phyloP scores from a whole-genome alignment of 2,888 invertebrate genomes.

The Chloromyia formosa region DNA sequence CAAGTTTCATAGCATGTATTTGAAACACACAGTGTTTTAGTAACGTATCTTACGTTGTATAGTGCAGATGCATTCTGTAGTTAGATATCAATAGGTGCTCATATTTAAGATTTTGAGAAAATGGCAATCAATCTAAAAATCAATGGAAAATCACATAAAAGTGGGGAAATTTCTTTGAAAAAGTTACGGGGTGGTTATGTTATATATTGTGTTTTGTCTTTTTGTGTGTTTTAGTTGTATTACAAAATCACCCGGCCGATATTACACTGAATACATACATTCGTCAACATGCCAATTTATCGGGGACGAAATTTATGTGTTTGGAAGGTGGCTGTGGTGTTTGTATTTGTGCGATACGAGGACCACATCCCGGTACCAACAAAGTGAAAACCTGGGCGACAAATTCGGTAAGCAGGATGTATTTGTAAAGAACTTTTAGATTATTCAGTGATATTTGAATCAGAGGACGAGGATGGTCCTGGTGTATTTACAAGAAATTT shows the following conservation, averaged over 20 bases:
- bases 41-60: too few species aligned
- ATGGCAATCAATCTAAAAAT: slow-evolving; percentile 57
- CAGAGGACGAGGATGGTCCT: too few species aligned
- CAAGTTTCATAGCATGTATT: too few species aligned
- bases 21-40: too few species aligned
- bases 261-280: slow-evolving; percentile 71
- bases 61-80: too few species aligned
- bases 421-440: too few species aligned
- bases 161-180: slow-evolving; percentile 50
- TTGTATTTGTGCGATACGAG: slow-evolving; percentile 66
- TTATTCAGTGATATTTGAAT: too few species aligned
- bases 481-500: too few species aligned
- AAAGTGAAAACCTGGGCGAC: slow-evolving; percentile 67
- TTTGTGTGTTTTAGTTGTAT: slow-evolving; percentile 15
- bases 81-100: too few species aligned
- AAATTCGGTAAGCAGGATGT: slow-evolving; percentile 69
- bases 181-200: neutral
- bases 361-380: slow-evolving; percentile 60
- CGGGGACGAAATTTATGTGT: slow-evolving; percentile 76
- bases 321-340: slow-evolving; percentile 75
- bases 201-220: too few species aligned
- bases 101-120: slow-evolving; percentile 7
- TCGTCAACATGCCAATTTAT: slow-evolving; percentile 67
- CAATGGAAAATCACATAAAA: slow-evolving; percentile 55
- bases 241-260: slow-evolving; percentile 58